phyloP scores from a whole-genome alignment of 2,113 vertebrate species.

The Cottus gobio region DNA sequence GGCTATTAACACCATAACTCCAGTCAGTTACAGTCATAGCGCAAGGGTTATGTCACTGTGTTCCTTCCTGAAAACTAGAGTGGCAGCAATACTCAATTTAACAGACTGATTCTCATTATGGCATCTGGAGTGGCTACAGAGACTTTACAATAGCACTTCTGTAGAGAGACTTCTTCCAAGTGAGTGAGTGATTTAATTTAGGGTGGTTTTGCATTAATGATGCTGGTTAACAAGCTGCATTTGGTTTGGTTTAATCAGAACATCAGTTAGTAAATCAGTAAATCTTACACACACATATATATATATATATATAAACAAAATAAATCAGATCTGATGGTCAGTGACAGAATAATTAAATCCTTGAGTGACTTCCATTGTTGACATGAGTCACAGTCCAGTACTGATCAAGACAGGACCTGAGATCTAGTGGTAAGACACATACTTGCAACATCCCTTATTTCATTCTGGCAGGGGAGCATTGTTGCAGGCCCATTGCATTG shows the following conservation, averaged over 20 bases:
- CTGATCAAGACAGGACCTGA: neutral
- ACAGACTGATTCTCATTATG: neutral
- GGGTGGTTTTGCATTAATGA: neutral
- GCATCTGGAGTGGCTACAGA: neutral
- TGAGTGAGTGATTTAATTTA: neutral
- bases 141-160: neutral
- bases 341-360: neutral
- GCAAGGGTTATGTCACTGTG: conserved; percentile 13
- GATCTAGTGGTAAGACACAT: neutral
- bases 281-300: too few relatives aligned
- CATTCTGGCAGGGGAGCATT: neutral
- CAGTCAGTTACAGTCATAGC: conserved; percentile 35
- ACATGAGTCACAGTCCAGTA: neutral
- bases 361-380: neutral
- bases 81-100: neutral
- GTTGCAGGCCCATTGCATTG: too few relatives aligned
- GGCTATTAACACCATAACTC: conserved; percentile 1
- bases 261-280: too few relatives aligned
- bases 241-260: too few relatives aligned
- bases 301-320: neutral
- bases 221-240: neutral
- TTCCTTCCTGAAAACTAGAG: conserved; percentile 7
- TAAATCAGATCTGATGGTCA: neutral
- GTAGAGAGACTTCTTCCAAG: neutral
- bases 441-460: neutral